Percentiles rank a stretch among this genome's conserved stretches.
phyloP scores from a whole-genome alignment of 2,888 invertebrate species.

The Drosophila pseudotakahashii region DNA sequence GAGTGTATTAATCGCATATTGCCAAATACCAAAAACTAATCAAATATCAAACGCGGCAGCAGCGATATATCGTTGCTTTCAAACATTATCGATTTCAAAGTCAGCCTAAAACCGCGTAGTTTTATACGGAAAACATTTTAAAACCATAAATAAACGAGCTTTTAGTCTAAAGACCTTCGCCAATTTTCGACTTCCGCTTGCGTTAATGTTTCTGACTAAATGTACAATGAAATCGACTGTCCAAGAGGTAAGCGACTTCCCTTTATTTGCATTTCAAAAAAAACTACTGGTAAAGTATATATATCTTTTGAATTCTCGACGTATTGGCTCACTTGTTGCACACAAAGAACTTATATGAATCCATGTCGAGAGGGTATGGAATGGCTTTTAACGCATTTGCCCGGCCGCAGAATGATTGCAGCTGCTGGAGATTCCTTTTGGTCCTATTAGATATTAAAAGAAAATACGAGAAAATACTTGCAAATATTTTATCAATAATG shows the following conservation, averaged over 20 bases:
- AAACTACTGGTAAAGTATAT: no score
- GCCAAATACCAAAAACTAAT: background rate
- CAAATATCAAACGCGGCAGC: background rate
- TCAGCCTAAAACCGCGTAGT: background rate
- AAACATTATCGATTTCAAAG: background rate
- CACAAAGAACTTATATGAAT: constrained; percentile 7
- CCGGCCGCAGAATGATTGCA: constrained; percentile 50
- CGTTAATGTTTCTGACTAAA: constrained; percentile 64
- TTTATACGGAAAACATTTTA: background rate
- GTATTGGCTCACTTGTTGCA: constrained; percentile 27
- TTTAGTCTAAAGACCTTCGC: background rate
- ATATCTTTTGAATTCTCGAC: background rate
- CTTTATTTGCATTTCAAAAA: background rate
- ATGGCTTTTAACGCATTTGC: constrained; percentile 53
- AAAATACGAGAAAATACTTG: constrained; percentile 54
- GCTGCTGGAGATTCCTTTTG: constrained; percentile 27
- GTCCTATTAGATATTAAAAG: constrained; percentile 45
- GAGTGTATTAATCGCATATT: constrained; percentile 6
- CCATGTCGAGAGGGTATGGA: constrained; percentile 27
- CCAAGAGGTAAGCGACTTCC: constrained; percentile 81
- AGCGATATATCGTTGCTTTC: background rate
- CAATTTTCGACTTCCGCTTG: background rate
- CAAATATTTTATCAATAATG: constrained; percentile 64
- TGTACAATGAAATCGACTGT: constrained; percentile 85
- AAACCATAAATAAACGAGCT: background rate